phyloP scores from a whole-genome alignment of 1,140 invertebrate genomes.

The Manduca sexta region DNA sequence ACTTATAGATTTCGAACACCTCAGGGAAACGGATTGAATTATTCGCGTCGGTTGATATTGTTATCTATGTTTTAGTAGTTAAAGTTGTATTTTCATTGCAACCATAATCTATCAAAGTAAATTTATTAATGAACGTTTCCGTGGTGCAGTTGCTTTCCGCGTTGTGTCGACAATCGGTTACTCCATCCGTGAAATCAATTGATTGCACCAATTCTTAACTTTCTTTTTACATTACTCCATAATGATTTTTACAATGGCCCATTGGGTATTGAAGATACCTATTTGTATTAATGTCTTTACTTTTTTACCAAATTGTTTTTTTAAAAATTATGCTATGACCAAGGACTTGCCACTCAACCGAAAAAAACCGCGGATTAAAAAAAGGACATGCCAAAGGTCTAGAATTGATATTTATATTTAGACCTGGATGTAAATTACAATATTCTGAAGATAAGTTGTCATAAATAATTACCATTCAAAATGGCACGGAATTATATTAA shows the following conservation, averaged over 20 bases:
- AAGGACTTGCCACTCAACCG: no score
- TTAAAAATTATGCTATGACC: no score
- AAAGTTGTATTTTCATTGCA: not conserved
- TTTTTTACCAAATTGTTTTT: constrained; percentile 8
- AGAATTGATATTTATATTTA: no score
- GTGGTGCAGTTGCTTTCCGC: constrained; percentile 14
- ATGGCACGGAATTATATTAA: no score
- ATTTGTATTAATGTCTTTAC: constrained; percentile 10
- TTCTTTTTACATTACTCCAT: constrained; percentile 25
- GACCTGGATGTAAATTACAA: no score
- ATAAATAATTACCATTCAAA: no score
- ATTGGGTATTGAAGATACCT: constrained; percentile 15
- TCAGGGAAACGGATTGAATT: not conserved
- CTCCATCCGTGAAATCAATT: constrained; percentile 35
- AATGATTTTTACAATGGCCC: constrained; percentile 17
- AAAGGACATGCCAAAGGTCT: no score
- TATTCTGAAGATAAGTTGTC: no score
- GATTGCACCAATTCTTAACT: constrained; percentile 25
- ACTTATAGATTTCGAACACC: no score
- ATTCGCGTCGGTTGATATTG: not conserved
- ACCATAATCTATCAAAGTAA: not conserved
- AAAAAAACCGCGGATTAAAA: no score
- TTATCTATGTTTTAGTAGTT: not conserved
- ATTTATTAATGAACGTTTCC: constrained; percentile 9
- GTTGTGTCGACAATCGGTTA: constrained; percentile 17